A percentile compares a stretch with the other conserved stretches of the same genome.
Conservation (phyloP, 2,113 vertebrate genomes). For the Phoenicopterus ruber region DNA sequence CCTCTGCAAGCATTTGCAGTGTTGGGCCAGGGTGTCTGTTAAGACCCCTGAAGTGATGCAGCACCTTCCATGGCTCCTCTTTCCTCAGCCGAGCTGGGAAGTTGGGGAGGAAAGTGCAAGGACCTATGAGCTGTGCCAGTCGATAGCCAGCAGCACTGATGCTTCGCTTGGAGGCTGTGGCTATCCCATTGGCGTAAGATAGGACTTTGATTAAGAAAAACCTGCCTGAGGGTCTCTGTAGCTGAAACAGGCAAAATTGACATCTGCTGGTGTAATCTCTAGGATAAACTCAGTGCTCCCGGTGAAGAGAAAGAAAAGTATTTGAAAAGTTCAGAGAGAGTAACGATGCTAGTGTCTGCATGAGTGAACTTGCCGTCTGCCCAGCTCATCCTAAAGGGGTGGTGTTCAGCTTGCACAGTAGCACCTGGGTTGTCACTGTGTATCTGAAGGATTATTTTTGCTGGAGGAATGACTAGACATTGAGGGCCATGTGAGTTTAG, state of each 20-base stretch:
- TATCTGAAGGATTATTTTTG: background rate
- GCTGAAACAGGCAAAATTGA: background rate
- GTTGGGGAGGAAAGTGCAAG: background rate
- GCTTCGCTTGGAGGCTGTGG: background rate
- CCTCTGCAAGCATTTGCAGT: background rate
- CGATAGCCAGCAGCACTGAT: background rate
- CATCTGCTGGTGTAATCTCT: background rate
- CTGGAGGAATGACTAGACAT: background rate
- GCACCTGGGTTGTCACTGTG: background rate
- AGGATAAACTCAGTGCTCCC: background rate
- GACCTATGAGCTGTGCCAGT: background rate
- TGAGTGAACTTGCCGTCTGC: background rate
- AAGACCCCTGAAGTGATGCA: background rate
- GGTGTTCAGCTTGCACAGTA: background rate
- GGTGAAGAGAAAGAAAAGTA: background rate
- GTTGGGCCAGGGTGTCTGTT: background rate
- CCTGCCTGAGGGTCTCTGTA: background rate
- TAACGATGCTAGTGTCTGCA: background rate
- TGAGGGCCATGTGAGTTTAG: background rate
- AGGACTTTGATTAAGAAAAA: background rate
- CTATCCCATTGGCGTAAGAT: accelerated
- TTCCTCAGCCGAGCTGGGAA: background rate
- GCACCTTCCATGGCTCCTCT: background rate
- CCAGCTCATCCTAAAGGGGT: background rate
- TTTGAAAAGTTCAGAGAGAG: background rate